phyloP scores from a whole-genome alignment of 2,888 invertebrate genomes.

The Lasioglossum calceatum region DNA sequence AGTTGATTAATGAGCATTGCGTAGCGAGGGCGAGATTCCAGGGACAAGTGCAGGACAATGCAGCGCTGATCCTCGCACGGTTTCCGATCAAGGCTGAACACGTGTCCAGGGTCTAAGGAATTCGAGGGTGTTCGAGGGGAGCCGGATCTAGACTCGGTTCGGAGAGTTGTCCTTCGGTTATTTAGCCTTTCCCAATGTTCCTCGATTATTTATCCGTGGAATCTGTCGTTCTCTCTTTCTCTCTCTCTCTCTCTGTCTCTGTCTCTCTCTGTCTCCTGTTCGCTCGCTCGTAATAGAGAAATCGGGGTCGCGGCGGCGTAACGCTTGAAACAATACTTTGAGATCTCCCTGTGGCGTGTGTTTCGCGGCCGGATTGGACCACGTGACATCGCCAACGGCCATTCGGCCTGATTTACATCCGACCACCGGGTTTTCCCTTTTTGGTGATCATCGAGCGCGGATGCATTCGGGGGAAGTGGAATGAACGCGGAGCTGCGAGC shows the following conservation, averaged over 20 bases:
- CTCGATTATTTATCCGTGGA: neutral
- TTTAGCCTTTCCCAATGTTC: constrained; percentile 7
- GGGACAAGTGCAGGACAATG: constrained; percentile 34
- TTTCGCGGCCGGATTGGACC: constrained; percentile 49
- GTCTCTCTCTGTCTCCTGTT: neutral
- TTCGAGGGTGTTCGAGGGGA: constrained; percentile 2
- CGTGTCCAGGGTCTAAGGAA: constrained; percentile 24
- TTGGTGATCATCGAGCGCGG: constrained; percentile 43
- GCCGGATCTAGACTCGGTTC: constrained; percentile 26
- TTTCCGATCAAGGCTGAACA: constrained; percentile 31
- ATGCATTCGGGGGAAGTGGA: constrained; percentile 40
- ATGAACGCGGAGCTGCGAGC: constrained; percentile 18
- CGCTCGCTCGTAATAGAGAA: constrained; percentile 54
- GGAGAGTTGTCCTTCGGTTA: constrained; percentile 26
- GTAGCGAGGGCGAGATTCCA: constrained; percentile 1
- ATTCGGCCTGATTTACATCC: constrained; percentile 63
- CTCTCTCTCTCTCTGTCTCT: neutral
- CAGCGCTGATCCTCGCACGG: constrained; percentile 3
- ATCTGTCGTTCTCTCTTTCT: neutral
- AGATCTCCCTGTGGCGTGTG: constrained; percentile 10
- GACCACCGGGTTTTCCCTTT: constrained; percentile 46
- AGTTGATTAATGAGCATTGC: constrained; percentile 30
- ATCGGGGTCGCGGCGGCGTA: constrained; percentile 51
- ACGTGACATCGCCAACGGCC: constrained; percentile 58
- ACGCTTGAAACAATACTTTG: constrained; percentile 57